These are phyloP conservation scores for Hydrophis major DNA, from an alignment of 2,797 vertebrate genomes.

Conservation along the genomic window DNA sequence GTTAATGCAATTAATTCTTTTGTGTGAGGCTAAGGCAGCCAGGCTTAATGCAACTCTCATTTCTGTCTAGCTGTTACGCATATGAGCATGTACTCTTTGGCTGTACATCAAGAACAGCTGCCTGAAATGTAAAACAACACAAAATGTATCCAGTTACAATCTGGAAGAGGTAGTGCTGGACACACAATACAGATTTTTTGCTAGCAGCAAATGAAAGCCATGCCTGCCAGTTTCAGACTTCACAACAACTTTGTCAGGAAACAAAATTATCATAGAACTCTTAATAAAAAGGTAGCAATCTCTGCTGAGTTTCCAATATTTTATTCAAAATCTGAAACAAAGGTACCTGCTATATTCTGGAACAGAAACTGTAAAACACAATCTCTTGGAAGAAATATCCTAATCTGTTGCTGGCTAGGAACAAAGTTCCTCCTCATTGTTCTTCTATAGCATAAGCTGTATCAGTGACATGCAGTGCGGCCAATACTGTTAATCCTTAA, in stretches of 20 bases:
- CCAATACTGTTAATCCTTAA: neutral
- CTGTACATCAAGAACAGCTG: constrained; percentile 35
- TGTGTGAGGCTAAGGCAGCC: neutral
- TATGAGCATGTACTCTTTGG: neutral
- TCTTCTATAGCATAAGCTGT: neutral
- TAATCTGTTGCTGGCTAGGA: neutral
- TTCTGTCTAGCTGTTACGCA: constrained; percentile 19
- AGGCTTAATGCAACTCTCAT: neutral
- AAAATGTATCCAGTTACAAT: constrained; percentile 28
- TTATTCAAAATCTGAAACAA: neutral
- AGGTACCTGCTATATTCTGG: neutral
- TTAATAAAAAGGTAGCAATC: neutral
- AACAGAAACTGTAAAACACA: neutral
- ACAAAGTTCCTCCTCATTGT: neutral
- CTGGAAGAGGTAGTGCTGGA: constrained; percentile 19
- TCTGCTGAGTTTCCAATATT: neutral
- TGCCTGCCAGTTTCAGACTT: constrained; percentile 16
- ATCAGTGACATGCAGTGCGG: neutral
- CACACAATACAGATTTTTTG: neutral
- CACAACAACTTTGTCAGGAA: neutral
- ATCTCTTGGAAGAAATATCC: neutral
- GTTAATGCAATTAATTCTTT: constrained; percentile 17
- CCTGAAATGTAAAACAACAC: constrained; percentile 42
- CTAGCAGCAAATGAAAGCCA: constrained; percentile 25
- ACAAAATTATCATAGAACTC: neutral